Evolutionary conservation across 2,797 vertebrate species (phyloP).

Genomic region (Sebastes vulpes): DNA sequence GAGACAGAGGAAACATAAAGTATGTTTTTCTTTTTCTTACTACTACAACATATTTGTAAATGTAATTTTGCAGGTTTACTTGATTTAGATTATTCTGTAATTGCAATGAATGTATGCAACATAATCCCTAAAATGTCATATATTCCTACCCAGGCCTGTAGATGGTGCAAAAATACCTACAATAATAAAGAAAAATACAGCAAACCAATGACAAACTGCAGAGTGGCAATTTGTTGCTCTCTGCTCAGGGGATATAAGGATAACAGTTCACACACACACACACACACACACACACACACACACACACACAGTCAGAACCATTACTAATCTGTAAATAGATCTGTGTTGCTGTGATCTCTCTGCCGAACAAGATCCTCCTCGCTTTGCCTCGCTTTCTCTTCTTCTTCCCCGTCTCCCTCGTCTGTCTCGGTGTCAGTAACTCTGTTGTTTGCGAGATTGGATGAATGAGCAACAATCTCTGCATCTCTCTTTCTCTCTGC

Average conservation of each 20-base stretch:
- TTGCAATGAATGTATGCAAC: background rate
- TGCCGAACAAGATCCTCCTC: constrained; percentile 56
- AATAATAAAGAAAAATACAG: background rate
- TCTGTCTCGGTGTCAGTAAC: constrained; percentile 45
- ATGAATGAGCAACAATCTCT: constrained; percentile 62
- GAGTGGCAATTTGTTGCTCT: constrained; percentile 23
- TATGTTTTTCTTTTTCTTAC: background rate
- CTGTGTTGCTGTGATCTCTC: constrained; percentile 64
- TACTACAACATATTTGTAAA: background rate
- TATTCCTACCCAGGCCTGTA: constrained; percentile 19
- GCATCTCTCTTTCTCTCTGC: constrained; percentile 40
- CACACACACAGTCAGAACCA: constrained; percentile 43
- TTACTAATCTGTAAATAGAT: constrained; percentile 77
- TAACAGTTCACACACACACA: constrained; percentile 13
- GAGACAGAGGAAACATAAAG: background rate
- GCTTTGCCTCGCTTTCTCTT: constrained; percentile 42
- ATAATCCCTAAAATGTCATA: background rate
- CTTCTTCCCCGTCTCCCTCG: constrained; percentile 39
- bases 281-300: constrained; percentile 13
- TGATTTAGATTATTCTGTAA: background rate
- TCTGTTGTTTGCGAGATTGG: constrained; percentile 60
- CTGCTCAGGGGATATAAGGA: constrained; percentile 19
- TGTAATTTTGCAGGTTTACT: background rate
- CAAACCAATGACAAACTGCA: constrained; percentile 8
- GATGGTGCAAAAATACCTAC: constrained; percentile 34